Base-by-base conservation (phyloP, 2,797 vertebrate genomes). In the Falco peregrinus region DNA sequence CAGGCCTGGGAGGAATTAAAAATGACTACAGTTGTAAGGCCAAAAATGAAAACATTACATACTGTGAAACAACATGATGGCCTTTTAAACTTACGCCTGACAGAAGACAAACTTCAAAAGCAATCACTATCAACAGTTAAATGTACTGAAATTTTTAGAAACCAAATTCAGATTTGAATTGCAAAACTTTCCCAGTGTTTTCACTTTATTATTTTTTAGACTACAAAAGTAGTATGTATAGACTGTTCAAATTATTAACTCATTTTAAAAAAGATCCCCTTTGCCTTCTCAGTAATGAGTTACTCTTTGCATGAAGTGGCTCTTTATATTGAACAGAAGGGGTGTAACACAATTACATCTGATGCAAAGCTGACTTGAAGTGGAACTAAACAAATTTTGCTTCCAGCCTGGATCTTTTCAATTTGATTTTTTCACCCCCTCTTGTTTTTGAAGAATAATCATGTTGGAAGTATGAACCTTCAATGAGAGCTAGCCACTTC, bases 301-400 rank as follows among this genome's bases (percentile, higher is more conserved):
- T 95, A 75, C 61, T 82, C 83, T 95, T 97, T 97, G 69, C 57
- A 89, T 54, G 43, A 93, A 96, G 65, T 90, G 76, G 53, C 18
- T 95, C 68, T 97, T 96, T 91, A 87, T 92, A 84, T 41, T 70
- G 56, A 97, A 79, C 29, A 75, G 94, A 97, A 96, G 71, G 56
- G 86, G 31, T 68, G 83, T 87, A 96, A 95, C 41, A 16, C 43
- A 96, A 96, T 89, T 93, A 84, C 86, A 85, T 89, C 59, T 94
- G 93, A 95, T 95, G 93, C 78, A 95, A 95, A 94, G 87, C 87
- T 96, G 95, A 96, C 91, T 93, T 97, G 94, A 97, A 96, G 94
- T 95, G 94, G 95, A 96, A 95, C 94, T 96, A 95, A 97, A 97
- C 80, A 96, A 91, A 96, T 97, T 94, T 95, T 90, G 91, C 90